Base-by-base conservation (phyloP, 2,113 vertebrate species). In the Clarias magur region DNA sequence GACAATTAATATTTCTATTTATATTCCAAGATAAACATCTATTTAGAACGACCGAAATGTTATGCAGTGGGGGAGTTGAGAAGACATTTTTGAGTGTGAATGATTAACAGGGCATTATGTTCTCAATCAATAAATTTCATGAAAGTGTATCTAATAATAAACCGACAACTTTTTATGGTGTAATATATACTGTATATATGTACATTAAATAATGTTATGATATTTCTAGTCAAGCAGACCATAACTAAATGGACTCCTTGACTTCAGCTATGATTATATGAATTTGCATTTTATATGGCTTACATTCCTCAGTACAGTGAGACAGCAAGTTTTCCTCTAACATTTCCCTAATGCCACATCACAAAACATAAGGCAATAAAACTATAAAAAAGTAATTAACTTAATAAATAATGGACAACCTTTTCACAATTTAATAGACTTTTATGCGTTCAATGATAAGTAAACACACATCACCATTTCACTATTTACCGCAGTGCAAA, bases 1-100 rank as follows among this genome's bases (percentile, higher is more conserved):
- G 79, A 80, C 17, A 11, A 80, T 80, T 80, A 62, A 38, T 60
- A 80, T 25, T 80, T 60, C 56, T 80, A 80, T 80, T 38, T 80
- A 21, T 60, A 80, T 38, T 16, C 9, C 19, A 60, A 27, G 30
- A 62, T 62, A 60, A 80, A 34, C 19, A 80, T 80, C 78, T 59
- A 80, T 59, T 80, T 80, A 60, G 78, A 60, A 12, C 5, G 17
- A 59, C 11, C 30, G 53, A 80, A 60, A 62, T 60, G 57, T 38
- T 60, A 60, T 34, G 78, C 8, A 59, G n/a, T 38, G 19, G 4
- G n/a, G 19, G 9, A 21, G 56, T 34, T 38, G 57, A 4, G 27
- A 62, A 80, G 57, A 30, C 3, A 53, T 19, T 80, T 34, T 21
- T 30, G 54, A 80, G 30, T 80, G 54, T 30, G 9, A 30, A 80